Conservation (phyloP, 2,797 vertebrate genomes). For the Pteronotus mesoamericanus region DNA sequence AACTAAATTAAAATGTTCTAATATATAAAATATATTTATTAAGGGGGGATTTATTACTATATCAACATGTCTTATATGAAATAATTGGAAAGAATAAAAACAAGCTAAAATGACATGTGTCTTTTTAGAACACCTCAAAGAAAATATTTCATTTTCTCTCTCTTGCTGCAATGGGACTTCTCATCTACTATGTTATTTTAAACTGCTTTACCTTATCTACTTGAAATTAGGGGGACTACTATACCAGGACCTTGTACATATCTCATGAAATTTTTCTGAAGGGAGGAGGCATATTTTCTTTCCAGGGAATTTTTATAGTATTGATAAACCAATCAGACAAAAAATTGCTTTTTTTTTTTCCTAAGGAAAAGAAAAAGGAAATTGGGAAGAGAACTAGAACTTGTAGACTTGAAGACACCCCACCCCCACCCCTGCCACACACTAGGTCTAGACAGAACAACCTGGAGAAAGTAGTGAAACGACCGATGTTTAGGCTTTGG, state of each 20-base stretch:
- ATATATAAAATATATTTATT: not conserved
- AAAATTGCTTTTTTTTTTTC: not conserved
- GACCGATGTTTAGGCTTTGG: not conserved
- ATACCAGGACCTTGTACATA: not conserved
- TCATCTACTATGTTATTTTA: not conserved
- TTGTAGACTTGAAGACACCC: not conserved
- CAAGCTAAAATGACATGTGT: not conserved
- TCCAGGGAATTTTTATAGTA: not conserved
- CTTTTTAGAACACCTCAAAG: not conserved
- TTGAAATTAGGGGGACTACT: not conserved
- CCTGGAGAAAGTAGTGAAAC: not conserved
- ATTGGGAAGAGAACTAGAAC: not conserved
- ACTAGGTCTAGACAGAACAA: not conserved
- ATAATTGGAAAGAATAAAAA: constrained; percentile 20
- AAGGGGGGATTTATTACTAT: not conserved
- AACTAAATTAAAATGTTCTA: constrained; percentile 29
- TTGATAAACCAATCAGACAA: not conserved
- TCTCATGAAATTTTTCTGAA: not conserved
- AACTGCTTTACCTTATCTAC: not conserved
- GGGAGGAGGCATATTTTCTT: not conserved
- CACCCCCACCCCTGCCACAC: not conserved
- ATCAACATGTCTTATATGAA: not conserved
- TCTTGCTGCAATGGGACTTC: not conserved
- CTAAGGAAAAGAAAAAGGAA: not conserved
- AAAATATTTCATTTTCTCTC: not conserved